Conservation (phyloP, 1,140 invertebrate genomes). For the Drosophila parvula region DNA sequence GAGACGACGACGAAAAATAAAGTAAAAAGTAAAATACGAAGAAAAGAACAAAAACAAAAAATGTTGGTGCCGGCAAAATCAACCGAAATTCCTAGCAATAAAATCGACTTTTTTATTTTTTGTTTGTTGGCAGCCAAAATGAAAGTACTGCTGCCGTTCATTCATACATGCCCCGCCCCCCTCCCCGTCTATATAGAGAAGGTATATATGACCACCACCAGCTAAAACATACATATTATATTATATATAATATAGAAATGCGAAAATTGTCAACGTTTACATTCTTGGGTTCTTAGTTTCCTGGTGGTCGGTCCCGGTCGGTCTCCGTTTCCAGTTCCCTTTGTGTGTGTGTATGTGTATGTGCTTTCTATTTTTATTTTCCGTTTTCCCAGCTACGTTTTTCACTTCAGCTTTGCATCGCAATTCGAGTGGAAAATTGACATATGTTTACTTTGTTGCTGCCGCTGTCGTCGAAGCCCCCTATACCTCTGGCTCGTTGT, state of each 20-base stretch:
- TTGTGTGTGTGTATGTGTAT: constrained; percentile 28
- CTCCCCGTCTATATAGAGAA: constrained; percentile 19
- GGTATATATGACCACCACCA: constrained; percentile 19
- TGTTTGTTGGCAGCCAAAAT: constrained; percentile 73
- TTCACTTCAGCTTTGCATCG: constrained; percentile 79
- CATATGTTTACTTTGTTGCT: constrained; percentile 80
- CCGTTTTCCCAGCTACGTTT: constrained; percentile 67
- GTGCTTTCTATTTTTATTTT: constrained; percentile 55
- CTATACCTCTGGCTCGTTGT: constrained; percentile 38
- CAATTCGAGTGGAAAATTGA: constrained; percentile 82
- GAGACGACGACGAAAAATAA: constrained; percentile 1
- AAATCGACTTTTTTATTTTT: constrained; percentile 68
- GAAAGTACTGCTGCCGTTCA: constrained; percentile 55
- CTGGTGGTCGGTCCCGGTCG: constrained; percentile 23
- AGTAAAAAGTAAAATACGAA: constrained; percentile 16
- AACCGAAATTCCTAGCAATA: constrained; percentile 57
- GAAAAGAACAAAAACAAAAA: too few species aligned
- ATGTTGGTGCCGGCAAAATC: constrained; percentile 27
- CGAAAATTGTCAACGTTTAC: constrained; percentile 69
- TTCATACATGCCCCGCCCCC: constrained; percentile 34
- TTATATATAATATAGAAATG: constrained; percentile 53
- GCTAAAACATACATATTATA: constrained; percentile 32
- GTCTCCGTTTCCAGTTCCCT: constrained; percentile 34
- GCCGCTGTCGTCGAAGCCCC: constrained; percentile 27
- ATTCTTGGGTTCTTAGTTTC: constrained; percentile 64